Percentiles rank a stretch among this genome's conserved stretches.
phyloP scores from a whole-genome alignment of 2,113 vertebrate species.

The Mobula hypostoma region DNA sequence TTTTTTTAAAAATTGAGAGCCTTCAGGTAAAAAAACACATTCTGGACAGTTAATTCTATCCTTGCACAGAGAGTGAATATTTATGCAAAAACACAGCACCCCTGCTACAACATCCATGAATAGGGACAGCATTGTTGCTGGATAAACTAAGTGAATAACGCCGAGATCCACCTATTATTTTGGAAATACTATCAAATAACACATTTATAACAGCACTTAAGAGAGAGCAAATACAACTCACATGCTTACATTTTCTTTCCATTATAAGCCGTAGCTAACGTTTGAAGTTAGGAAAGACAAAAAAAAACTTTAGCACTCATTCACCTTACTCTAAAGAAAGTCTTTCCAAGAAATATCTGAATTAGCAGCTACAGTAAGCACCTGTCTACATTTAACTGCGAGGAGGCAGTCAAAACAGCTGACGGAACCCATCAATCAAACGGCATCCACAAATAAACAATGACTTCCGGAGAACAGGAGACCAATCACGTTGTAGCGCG shows the following conservation, averaged over 20 bases:
- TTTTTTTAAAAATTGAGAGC: too few species aligned
- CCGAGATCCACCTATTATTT: neutral
- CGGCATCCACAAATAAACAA: neutral
- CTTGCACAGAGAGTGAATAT: neutral
- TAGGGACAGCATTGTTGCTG: neutral
- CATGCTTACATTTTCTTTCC: neutral
- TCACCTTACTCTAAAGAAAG: too few species aligned
- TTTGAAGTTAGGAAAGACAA: neutral
- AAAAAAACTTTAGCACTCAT: neutral
- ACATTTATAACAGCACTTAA: neutral
- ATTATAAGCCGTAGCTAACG: neutral
- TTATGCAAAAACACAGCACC: neutral
- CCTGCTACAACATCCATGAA: neutral
- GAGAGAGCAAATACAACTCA: neutral
- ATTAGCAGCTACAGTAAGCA: neutral
- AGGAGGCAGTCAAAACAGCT: neutral
- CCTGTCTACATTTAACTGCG: neutral
- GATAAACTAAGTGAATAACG: neutral
- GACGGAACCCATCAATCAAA: neutral
- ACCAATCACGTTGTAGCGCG: neutral
- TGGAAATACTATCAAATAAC: neutral
- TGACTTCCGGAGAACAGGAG: neutral
- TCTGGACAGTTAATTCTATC: neutral
- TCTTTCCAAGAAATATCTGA: neutral
- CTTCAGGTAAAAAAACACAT: too few species aligned